phyloP scores from a whole-genome alignment of 2,113 vertebrate genomes.

The Gymnocephalus cernua region DNA sequence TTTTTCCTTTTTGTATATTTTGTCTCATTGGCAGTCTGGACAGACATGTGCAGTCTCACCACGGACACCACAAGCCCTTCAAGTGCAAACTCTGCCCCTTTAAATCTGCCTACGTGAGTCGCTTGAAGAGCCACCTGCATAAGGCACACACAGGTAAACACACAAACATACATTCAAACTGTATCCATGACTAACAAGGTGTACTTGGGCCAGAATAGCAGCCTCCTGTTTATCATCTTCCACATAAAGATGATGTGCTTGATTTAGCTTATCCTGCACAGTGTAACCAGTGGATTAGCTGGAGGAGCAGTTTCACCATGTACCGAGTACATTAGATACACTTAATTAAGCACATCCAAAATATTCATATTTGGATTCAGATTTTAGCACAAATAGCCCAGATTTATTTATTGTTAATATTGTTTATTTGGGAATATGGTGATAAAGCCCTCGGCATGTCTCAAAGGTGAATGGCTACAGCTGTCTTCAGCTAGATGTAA shows the following conservation, averaged over 20 bases:
- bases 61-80: slow-evolving; percentile 98
- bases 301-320: slow-evolving; percentile 16
- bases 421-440: neutral
- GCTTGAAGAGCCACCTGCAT: slow-evolving; percentile 97
- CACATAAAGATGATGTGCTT: slow-evolving; percentile 26
- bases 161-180: slow-evolving; percentile 9
- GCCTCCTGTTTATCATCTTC: slow-evolving; percentile 41
- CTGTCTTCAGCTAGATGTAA: neutral
- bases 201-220: slow-evolving; percentile 16
- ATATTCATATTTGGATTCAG: slow-evolving; percentile 8
- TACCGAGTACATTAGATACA: slow-evolving; percentile 10
- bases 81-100: slow-evolving; percentile 98
- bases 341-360: slow-evolving; percentile 27
- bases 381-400: neutral
- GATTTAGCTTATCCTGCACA: slow-evolving; percentile 37
- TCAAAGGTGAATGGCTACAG: neutral
- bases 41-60: slow-evolving; percentile 98
- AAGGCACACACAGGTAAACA: slow-evolving; percentile 94
- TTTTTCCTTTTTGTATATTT: slow-evolving; percentile 19
- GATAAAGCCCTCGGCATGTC: neutral
- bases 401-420: slow-evolving; percentile 3
- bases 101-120: slow-evolving; percentile 97
- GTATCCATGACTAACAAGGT: slow-evolving; percentile 46
- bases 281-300: slow-evolving; percentile 28
- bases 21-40: slow-evolving; percentile 87